Conservation (phyloP, 2,113 vertebrate genomes). For the Falcunculus frontatus region DNA sequence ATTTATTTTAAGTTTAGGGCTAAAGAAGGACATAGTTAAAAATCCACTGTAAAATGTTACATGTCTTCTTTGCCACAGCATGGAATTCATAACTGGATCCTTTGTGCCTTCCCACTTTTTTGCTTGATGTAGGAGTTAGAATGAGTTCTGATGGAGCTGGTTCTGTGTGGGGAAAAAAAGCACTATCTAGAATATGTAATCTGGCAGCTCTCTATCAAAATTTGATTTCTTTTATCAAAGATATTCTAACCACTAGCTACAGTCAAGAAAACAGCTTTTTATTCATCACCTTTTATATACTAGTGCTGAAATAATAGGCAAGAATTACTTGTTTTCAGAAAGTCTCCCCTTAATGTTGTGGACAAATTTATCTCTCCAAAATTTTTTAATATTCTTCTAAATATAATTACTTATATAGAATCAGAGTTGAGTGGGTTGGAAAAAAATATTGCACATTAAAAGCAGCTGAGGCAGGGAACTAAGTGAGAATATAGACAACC, state of each 20-base stretch:
- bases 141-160: background rate
- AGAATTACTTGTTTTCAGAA: background rate
- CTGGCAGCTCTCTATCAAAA: background rate
- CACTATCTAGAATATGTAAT: background rate
- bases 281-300: background rate
- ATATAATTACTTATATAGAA: background rate
- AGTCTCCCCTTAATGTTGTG: background rate
- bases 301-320: background rate
- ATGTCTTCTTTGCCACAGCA: background rate
- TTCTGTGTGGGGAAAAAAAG: background rate
- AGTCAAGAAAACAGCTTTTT: background rate
- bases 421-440: background rate
- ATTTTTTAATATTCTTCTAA: background rate
- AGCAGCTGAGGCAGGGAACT: background rate
- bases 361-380: background rate
- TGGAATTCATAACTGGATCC: background rate
- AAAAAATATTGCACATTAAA: background rate
- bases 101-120: background rate
- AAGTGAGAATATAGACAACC: background rate
- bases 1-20: background rate
- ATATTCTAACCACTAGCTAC: background rate
- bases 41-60: background rate
- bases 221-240: background rate
- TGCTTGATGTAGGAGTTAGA: background rate
- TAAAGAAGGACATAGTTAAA: background rate